Percentiles rank a stretch among this genome's conserved stretches.
phyloP scores from a whole-genome alignment of 2,797 vertebrate species.

The Gambusia yucatana region DNA sequence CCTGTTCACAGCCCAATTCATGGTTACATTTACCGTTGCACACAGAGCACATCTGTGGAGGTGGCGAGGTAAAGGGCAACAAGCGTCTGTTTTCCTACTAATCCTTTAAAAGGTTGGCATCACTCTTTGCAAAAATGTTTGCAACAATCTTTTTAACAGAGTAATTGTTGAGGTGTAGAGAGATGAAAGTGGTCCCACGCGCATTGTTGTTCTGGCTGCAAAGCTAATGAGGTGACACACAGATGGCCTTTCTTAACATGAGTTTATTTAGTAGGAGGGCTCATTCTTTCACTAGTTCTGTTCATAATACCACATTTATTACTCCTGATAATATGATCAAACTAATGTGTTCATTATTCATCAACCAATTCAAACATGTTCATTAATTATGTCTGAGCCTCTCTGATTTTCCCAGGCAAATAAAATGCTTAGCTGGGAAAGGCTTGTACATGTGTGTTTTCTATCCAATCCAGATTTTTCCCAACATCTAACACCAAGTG shows the following conservation, averaged over 20 bases:
- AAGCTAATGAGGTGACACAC: constrained; percentile 38
- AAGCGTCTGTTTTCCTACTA: constrained; percentile 49
- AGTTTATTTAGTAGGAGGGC: background rate
- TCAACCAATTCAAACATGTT: background rate
- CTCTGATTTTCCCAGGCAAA: constrained; percentile 43
- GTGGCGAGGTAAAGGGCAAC: constrained; percentile 39
- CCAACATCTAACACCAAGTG: constrained; percentile 31
- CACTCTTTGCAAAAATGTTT: constrained; percentile 46
- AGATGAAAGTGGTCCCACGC: constrained; percentile 53
- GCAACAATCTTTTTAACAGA: constrained; percentile 32
- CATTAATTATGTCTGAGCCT: background rate
- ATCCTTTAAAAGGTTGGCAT: constrained; percentile 36
- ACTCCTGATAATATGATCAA: background rate
- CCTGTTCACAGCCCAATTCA: constrained; percentile 14
- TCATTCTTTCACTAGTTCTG: background rate
- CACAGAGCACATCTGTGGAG: constrained; percentile 63
- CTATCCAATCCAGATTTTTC: constrained; percentile 39
- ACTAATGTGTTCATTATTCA: background rate
- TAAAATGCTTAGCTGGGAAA: constrained; percentile 44
- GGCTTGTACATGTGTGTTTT: constrained; percentile 13
- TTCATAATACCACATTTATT: background rate
- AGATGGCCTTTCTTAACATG: constrained; percentile 12
- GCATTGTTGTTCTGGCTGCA: constrained; percentile 42
- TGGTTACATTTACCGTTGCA: constrained; percentile 42
- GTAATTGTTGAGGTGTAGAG: constrained; percentile 34